phyloP scores from a whole-genome alignment of 2,888 invertebrate genomes.

The Eretmocerus hayati region DNA sequence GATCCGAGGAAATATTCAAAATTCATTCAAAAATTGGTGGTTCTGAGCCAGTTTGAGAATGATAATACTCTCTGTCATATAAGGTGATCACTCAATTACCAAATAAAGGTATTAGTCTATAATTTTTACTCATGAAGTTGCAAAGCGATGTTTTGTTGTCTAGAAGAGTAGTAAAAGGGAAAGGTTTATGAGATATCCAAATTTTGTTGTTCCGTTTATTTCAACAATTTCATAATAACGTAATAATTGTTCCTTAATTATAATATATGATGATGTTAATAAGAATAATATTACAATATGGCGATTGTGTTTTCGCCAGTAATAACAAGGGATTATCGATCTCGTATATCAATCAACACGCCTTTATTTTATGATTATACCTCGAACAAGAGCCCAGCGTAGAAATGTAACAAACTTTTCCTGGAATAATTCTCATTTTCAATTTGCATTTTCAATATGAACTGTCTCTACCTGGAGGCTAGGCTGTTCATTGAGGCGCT shows the following conservation, averaged over 20 bases:
- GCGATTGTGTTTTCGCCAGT: constrained; percentile 45
- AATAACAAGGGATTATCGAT: constrained; percentile 42
- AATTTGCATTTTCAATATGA: constrained; percentile 36
- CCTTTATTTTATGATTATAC: constrained; percentile 30
- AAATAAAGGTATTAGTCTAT: no score
- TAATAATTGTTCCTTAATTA: constrained; percentile 40
- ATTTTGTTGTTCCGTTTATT: constrained; percentile 46
- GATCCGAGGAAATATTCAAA: no score
- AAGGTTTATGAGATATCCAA: no score
- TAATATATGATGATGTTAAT: constrained; percentile 23
- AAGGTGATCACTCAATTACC: no score
- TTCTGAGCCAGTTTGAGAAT: no score
- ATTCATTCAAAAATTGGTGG: no score
- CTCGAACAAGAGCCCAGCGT: constrained; percentile 46
- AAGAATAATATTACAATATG: constrained; percentile 46
- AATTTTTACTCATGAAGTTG: no score
- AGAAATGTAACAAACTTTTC: constrained; percentile 46
- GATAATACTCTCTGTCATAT: no score
- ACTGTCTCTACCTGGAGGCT: constrained; percentile 43
- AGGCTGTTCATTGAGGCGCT: constrained; percentile 40
- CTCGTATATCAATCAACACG: constrained; percentile 45
- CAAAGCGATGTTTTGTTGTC: no score
- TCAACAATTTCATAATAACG: constrained; percentile 49
- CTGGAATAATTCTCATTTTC: constrained; percentile 25
- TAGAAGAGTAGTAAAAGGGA: no score